phyloP scores from a whole-genome alignment of 1,140 invertebrate species.

The Cecropterus lyciades region DNA sequence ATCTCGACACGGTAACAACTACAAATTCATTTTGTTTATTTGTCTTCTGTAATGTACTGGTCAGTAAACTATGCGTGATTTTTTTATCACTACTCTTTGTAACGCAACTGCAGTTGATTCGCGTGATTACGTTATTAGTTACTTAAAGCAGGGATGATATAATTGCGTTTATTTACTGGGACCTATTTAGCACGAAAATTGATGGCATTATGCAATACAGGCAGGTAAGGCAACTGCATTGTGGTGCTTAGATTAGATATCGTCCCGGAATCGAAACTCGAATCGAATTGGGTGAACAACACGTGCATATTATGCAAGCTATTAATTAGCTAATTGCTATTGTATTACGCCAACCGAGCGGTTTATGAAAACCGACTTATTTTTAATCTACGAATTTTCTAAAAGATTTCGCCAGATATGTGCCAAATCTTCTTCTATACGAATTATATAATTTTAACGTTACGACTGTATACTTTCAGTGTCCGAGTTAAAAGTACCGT shows the following conservation, averaged over 20 bases:
- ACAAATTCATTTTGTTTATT: constrained; percentile 13
- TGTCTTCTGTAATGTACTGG: constrained; percentile 6
- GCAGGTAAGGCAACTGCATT: constrained; percentile 48
- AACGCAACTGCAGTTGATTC: constrained; percentile 41
- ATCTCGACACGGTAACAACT: neutral
- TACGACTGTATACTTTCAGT: constrained; percentile 16
- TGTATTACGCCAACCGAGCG: constrained; percentile 63
- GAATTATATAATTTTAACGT: constrained; percentile 30
- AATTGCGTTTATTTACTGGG: constrained; percentile 50
- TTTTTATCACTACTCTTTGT: constrained; percentile 14
- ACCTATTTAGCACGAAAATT: constrained; percentile 57
- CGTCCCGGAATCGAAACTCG: constrained; percentile 70
- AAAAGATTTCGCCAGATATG: neutral
- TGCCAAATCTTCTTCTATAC: too few species aligned
- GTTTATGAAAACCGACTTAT: constrained; percentile 21
- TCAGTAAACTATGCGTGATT: constrained; percentile 6
- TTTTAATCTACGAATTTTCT: constrained; percentile 16
- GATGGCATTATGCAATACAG: constrained; percentile 49
- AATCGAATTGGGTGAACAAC: constrained; percentile 59
- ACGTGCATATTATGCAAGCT: constrained; percentile 76
- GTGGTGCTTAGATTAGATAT: constrained; percentile 53
- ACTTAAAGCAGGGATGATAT: constrained; percentile 43
- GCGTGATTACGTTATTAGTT: constrained; percentile 54
- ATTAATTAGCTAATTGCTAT: constrained; percentile 76
- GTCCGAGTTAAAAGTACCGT: constrained; percentile 2